A percentile compares a stretch with the other conserved stretches of the same genome.
Conservation (phyloP, 1,140 invertebrate species). For the Monomorium pharaonis region DNA sequence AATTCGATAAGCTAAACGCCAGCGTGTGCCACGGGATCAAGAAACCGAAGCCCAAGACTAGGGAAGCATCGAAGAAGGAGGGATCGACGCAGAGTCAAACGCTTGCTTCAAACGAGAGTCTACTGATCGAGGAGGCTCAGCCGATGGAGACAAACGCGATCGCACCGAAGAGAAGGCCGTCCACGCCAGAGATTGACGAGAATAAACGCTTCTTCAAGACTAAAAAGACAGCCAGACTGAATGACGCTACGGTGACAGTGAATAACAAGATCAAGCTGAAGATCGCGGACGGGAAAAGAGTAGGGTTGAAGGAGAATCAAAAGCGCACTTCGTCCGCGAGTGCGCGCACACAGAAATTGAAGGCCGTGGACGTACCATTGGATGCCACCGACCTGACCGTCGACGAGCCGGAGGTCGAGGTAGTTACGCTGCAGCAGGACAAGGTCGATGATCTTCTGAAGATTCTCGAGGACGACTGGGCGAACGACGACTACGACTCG, state of each 20-base stretch:
- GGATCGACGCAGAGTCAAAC: background rate
- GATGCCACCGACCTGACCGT: slow-evolving; percentile 79
- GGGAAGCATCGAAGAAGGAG: slow-evolving; percentile 22
- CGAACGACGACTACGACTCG: slow-evolving; percentile 78
- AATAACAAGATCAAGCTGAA: slow-evolving; percentile 77
- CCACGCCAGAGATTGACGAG: slow-evolving; percentile 67
- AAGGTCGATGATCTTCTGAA: slow-evolving; percentile 76
- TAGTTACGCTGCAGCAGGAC: slow-evolving; percentile 59
- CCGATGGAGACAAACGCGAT: background rate
- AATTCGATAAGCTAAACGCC: slow-evolving; percentile 77
- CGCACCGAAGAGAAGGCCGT: slow-evolving; percentile 8
- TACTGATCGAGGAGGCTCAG: background rate
- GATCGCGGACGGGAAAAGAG: slow-evolving; percentile 65
- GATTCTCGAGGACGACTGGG: slow-evolving; percentile 82
- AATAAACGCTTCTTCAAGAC: slow-evolving; percentile 81
- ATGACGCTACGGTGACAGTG: slow-evolving; percentile 74
- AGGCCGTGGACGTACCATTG: slow-evolving; percentile 58
- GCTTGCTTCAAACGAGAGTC: background rate
- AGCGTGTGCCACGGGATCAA: slow-evolving; percentile 81
- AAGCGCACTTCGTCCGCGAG: slow-evolving; percentile 44
- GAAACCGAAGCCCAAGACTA: slow-evolving; percentile 73
- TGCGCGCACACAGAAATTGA: slow-evolving; percentile 35
- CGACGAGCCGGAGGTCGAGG: slow-evolving; percentile 73
- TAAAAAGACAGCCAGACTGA: slow-evolving; percentile 62
- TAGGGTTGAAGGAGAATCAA: slow-evolving; percentile 53